phyloP scores from a whole-genome alignment of 2,797 vertebrate genomes.

The Iguana delicatissima region DNA sequence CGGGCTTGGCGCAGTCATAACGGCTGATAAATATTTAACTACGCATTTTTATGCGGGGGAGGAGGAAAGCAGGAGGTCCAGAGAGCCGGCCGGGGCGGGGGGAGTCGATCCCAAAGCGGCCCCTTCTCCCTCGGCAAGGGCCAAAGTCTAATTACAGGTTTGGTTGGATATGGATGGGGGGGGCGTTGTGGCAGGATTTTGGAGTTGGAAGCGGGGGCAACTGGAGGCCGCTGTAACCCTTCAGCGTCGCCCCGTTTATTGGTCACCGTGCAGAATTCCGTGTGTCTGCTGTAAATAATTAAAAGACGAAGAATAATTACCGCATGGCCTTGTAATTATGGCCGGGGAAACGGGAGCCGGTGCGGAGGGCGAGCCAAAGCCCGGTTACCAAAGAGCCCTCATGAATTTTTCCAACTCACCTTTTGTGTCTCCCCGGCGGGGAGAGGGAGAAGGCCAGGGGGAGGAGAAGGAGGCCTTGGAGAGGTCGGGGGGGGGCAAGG shows the following conservation, averaged over 20 bases:
- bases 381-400: conserved; percentile 67
- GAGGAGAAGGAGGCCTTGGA: background rate
- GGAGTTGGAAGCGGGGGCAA: no score
- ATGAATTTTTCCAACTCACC: background rate
- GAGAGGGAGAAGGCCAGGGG: background rate
- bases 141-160: conserved; percentile 83
- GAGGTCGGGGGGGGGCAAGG: no score
- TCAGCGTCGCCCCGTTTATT: no score
- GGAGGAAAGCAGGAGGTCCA: background rate
- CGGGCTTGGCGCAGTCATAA: conserved; percentile 33
- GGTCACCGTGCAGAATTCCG: conserved; percentile 58
- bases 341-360: conserved; percentile 50
- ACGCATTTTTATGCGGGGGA: conserved; percentile 56
- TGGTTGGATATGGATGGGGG: conserved; percentile 11
- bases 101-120: background rate
- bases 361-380: conserved; percentile 49
- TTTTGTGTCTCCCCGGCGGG: background rate
- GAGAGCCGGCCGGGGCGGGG: conserved; percentile 49
- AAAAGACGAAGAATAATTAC: conserved; percentile 93
- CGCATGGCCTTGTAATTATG: conserved; percentile 88
- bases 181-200: conserved; percentile 12
- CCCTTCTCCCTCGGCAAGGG: conserved; percentile 76
- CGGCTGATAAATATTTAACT: conserved; percentile 79
- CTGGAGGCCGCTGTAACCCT: no score
- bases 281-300: conserved; percentile 88